Conservation (phyloP, 1,140 invertebrate species). For the Euwallacea fornicatus region DNA sequence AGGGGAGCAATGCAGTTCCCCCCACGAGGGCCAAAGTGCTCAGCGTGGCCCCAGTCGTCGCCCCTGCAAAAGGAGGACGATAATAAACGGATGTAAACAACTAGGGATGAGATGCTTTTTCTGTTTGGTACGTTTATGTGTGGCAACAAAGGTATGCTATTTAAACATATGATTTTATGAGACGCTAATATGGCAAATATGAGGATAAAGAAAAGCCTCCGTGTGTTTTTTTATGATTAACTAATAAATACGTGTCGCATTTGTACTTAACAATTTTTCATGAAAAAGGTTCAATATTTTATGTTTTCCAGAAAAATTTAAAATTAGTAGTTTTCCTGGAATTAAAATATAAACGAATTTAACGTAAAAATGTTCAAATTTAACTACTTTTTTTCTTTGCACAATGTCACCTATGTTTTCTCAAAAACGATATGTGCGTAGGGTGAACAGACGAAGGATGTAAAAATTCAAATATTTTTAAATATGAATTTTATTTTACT, state of each 20-base stretch:
- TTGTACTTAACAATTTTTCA: background rate
- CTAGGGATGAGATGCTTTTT: background rate
- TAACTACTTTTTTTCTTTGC: too few relatives aligned
- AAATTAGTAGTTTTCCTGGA: too few relatives aligned
- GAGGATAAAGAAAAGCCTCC: background rate
- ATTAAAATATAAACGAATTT: too few relatives aligned
- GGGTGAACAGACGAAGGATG: too few relatives aligned
- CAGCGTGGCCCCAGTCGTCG: conserved; percentile 10
- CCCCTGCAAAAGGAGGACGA: conserved; percentile 57
- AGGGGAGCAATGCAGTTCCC: conserved; percentile 64
- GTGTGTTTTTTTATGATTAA: background rate
- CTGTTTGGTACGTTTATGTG: background rate
- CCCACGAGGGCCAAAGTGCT: conserved; percentile 61
- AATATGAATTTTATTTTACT: too few relatives aligned
- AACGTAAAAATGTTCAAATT: too few relatives aligned
- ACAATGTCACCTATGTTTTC: too few relatives aligned
- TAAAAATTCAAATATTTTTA: too few relatives aligned
- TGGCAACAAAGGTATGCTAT: background rate
- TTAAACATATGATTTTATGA: background rate
- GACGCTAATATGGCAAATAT: background rate
- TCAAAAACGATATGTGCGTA: too few relatives aligned
- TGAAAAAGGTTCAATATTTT: too few relatives aligned
- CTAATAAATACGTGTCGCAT: background rate
- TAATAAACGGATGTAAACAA: conserved; percentile 13
- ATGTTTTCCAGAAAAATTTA: too few relatives aligned